Conservation (phyloP, 2,113 vertebrate species). For the Hyaena hyaena region DNA sequence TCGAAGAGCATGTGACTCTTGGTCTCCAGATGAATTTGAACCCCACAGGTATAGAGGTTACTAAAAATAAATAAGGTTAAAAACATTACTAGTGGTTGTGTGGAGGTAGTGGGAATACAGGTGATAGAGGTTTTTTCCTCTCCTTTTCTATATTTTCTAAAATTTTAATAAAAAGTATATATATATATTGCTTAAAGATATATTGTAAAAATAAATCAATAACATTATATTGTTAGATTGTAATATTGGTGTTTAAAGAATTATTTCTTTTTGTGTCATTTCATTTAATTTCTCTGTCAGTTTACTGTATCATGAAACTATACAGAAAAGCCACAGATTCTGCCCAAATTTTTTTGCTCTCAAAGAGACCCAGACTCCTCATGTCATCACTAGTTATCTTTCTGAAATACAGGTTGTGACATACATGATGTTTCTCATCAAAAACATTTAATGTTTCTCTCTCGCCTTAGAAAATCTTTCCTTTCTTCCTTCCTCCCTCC, state of each 20-base stretch:
- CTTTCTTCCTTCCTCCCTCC: background rate
- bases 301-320: background rate
- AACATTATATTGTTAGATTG: background rate
- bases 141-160: background rate
- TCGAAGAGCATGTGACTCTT: background rate
- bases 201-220: background rate
- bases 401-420: background rate
- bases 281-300: background rate
- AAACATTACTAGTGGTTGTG: background rate
- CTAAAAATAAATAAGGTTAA: background rate
- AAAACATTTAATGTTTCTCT: background rate
- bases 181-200: background rate
- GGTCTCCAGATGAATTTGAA: background rate
- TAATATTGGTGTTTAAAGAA: background rate
- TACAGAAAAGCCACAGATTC: background rate
- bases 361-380: background rate
- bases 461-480: background rate
- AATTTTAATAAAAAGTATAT: background rate
- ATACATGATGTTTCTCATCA: background rate
- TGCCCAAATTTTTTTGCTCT: background rate
- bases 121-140: background rate
- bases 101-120: background rate
- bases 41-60: background rate
- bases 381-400: background rate
- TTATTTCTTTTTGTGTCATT: background rate